Evolutionary conservation across 2,113 vertebrate genomes (phyloP).

Genomic region (Rhea americana): DNA sequence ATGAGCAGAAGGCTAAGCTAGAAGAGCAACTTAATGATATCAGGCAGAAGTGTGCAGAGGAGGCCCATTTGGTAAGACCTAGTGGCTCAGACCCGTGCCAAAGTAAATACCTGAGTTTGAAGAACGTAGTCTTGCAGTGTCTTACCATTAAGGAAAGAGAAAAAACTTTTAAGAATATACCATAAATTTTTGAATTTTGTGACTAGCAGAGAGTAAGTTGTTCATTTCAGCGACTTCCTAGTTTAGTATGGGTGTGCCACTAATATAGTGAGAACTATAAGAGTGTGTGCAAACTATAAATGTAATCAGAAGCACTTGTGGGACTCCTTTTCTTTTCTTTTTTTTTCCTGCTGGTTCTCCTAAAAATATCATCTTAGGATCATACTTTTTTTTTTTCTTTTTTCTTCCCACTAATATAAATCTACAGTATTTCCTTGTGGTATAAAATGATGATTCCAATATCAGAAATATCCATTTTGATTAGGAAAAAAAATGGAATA

Average conservation of each 20-base stretch:
- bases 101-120: not conserved
- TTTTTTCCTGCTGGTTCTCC: not conserved
- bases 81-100: not conserved
- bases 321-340: not conserved
- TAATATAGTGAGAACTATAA: not conserved
- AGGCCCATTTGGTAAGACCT: constrained; percentile 86
- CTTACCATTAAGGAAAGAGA: not conserved
- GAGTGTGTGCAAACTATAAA: not conserved
- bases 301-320: not conserved
- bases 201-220: not conserved
- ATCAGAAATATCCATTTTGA: not conserved
- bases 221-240: not conserved
- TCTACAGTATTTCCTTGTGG: not conserved
- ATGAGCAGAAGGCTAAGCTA: constrained; percentile 90
- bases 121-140: not conserved
- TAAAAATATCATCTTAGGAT: not conserved
- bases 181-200: not conserved
- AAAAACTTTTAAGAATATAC: not conserved
- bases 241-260: not conserved
- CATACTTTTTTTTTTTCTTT: not conserved
- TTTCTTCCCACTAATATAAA: not conserved
- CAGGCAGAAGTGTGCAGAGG: constrained; percentile 88
- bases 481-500: not conserved
- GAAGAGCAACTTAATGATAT: constrained; percentile 91
- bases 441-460: not conserved